Conservation (phyloP, 2,888 invertebrate genomes). For the Rhingia campestris region DNA sequence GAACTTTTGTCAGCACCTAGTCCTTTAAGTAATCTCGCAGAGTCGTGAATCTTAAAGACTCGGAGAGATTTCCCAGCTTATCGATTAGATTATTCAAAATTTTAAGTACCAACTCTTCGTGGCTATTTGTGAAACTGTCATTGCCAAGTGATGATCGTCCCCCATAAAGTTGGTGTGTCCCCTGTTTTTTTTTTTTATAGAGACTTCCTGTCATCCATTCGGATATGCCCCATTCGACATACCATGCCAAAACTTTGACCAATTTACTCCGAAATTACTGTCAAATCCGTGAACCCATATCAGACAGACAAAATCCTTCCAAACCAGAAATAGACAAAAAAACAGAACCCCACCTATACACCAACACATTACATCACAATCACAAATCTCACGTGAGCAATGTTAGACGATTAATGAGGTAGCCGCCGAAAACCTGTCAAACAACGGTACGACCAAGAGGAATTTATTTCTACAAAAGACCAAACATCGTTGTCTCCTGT, state of each 20-base stretch:
- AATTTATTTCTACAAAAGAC: conserved; percentile 15
- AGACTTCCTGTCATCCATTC: too few relatives aligned
- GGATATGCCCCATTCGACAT: too few relatives aligned
- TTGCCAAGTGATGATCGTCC: too few relatives aligned
- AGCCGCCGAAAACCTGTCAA: conserved; percentile 39
- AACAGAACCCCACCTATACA: neutral
- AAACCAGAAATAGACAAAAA: conserved; percentile 12
- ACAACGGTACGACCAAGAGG: conserved; percentile 30
- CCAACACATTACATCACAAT: conserved; percentile 2
- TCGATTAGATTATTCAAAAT: too few relatives aligned
- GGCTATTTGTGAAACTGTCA: too few relatives aligned
- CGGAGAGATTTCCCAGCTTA: too few relatives aligned
- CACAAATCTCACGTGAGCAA: conserved; percentile 37
- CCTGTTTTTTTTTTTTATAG: too few relatives aligned
- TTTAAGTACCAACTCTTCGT: too few relatives aligned
- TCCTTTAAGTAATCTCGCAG: too few relatives aligned
- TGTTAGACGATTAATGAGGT: conserved; percentile 38
- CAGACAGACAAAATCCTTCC: neutral
- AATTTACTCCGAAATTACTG: neutral
- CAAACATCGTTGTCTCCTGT: conserved; percentile 1
- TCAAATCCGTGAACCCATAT: neutral
- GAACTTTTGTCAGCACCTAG: too few relatives aligned
- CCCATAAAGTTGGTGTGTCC: too few relatives aligned
- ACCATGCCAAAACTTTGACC: neutral
- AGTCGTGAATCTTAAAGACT: too few relatives aligned